A percentile compares a stretch with the other conserved stretches of the same genome.
These are phyloP conservation scores for Euglossa dilemma DNA, from an alignment of 1,140 invertebrate genomes.

Conservation along the genomic window DNA sequence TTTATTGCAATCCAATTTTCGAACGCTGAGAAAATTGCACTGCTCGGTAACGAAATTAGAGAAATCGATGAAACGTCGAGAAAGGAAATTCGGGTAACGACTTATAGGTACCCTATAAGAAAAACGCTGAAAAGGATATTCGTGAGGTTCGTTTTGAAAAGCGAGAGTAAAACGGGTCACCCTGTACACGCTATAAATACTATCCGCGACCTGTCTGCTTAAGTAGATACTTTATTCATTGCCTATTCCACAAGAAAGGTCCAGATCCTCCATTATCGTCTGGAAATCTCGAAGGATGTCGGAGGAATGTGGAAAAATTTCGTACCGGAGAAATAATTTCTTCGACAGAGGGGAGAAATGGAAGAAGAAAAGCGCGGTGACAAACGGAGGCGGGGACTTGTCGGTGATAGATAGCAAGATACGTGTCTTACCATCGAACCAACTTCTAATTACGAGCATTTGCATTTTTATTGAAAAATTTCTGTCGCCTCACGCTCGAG, in stretches of 20 bases:
- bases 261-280: constrained; percentile 30
- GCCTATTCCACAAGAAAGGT: constrained; percentile 5
- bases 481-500: neutral
- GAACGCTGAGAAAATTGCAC: neutral
- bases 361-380: neutral
- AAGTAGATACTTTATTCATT: constrained; percentile 63
- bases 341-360: neutral
- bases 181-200: constrained; percentile 8
- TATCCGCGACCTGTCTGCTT: constrained; percentile 16
- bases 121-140: too few relatives aligned
- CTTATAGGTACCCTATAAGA: too few relatives aligned
- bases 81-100: neutral
- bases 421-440: neutral
- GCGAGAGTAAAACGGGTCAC: neutral
- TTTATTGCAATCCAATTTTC: neutral
- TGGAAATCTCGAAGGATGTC: constrained; percentile 16
- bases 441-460: constrained; percentile 51
- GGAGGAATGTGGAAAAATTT: neutral
- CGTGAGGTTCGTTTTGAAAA: neutral
- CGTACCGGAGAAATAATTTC: neutral
- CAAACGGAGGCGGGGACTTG: neutral
- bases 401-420: neutral
- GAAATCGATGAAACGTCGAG: neutral
- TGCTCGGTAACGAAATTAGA: neutral
- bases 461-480: constrained; percentile 58